Evolutionary conservation across 2,797 vertebrate genomes (phyloP), one percentile per base, ranked within the genome.

Genomic region (Coregonus sp.): DNA sequence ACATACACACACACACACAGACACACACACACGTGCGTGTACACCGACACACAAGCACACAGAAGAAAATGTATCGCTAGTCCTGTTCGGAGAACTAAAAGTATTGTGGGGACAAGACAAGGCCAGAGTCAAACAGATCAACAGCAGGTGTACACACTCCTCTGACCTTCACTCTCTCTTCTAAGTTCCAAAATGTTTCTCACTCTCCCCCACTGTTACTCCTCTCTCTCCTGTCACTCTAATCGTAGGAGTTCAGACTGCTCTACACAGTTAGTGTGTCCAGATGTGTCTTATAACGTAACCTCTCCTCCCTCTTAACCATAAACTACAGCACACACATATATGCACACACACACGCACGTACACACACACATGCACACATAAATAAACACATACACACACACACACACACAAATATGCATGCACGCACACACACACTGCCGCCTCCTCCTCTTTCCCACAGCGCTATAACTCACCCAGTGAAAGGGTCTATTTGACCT

Each of bases 1-100:
- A 63, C 20, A 31, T 25, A 29, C 69, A 66, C 35, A 70, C 61
- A 63, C 20, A 31, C 61, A 29, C 56, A 61, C 56, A 61, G 1
- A 18, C 56, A 61, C 31, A 33, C 31, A 33, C 31, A 33, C 2
- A 33, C 31, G 31, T 33, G 31, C 2, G 31, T 33, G 31, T 33
- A 33, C 31, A 33, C 31, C 31, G 31, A 33, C 31, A 33, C 31
- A 33, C 31, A 33, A 33, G 31, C 31, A 33, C 31, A 33, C 31
- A 33, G 31, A 33, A 33, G 31, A 3, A 33, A 68, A 15, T 31
- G 51, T 33, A 33, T 33, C 31, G 9, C 35, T 51, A 6, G 63
- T 74, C 75, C 35, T 73, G 59, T 59, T 5, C 65, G 56, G 51
- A 72, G 31, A 56, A 54, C 31, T 29, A 7, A 75, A 40, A 75